These are phyloP conservation scores for Cladopsammia gracilis DNA, from an alignment of 64 coral and sea anemone genomes.

Conservation along the genomic window DNA sequence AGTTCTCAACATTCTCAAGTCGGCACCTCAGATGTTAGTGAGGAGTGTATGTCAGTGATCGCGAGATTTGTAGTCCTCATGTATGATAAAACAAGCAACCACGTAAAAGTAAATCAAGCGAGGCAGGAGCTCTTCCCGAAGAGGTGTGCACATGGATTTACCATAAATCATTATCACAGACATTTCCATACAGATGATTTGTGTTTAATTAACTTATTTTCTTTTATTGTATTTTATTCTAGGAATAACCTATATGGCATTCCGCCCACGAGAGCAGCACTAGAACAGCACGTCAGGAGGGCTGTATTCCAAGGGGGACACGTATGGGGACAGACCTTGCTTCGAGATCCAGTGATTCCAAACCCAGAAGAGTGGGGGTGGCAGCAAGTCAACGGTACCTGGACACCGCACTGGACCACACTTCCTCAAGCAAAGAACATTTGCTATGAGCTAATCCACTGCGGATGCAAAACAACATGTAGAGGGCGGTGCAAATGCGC, in stretches of 20 bases:
- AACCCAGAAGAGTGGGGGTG: neutral
- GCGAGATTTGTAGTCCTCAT: slow-evolving; percentile 21
- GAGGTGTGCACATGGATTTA: neutral
- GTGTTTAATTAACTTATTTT: no score
- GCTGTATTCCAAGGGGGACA: slow-evolving; percentile 17
- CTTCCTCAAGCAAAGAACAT: slow-evolving; percentile 13
- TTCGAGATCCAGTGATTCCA: neutral
- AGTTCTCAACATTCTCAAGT: neutral
- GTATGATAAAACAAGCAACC: slow-evolving; percentile 31
- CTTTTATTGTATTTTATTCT: no score
- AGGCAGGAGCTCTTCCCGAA: neutral
- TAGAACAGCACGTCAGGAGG: slow-evolving; percentile 6
- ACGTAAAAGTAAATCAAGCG: neutral
- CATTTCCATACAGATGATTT: no score
- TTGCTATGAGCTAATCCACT: slow-evolving; percentile 19
- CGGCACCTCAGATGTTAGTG: neutral
- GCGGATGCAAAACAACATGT: slow-evolving; percentile 9
- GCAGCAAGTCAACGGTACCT: neutral
- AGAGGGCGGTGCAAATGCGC: neutral
- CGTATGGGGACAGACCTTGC: slow-evolving; percentile 14
- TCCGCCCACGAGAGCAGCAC: neutral
- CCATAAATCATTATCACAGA: no score
- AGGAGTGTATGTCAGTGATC: neutral
- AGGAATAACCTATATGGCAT: neutral
- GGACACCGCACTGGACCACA: slow-evolving; percentile 11